phyloP scores from a whole-genome alignment of 2,888 invertebrate species.

The Eueremaeus valkanovi region DNA sequence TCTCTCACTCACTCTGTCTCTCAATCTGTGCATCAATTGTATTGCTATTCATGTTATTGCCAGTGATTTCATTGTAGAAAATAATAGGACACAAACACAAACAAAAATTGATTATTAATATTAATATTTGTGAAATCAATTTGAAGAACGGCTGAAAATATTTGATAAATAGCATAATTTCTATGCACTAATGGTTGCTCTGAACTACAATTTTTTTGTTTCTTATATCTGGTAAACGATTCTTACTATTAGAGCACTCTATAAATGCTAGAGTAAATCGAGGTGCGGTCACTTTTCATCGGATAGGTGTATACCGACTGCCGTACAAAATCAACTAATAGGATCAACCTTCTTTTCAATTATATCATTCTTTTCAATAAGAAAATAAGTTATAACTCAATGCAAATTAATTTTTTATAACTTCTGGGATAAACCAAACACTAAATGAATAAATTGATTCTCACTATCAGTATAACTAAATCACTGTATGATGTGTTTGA shows the following conservation, averaged over 20 bases:
- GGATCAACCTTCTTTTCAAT: neutral
- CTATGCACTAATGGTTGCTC: neutral
- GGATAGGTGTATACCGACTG: conserved; percentile 16
- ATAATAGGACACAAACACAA: neutral
- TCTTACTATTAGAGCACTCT: too few relatives aligned
- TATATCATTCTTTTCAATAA: conserved; percentile 22
- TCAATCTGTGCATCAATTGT: neutral
- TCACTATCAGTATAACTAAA: too few relatives aligned
- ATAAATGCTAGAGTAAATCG: neutral
- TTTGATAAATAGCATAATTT: too few relatives aligned
- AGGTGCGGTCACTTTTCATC: conserved; percentile 31
- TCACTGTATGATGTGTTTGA: too few relatives aligned
- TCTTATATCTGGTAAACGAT: neutral
- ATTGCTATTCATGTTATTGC: neutral
- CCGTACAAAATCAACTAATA: neutral
- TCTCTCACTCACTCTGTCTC: neutral
- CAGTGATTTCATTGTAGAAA: neutral
- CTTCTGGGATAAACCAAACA: neutral
- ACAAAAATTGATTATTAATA: conserved; percentile 11
- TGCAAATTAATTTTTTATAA: neutral
- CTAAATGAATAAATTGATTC: neutral
- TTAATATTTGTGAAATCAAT: neutral
- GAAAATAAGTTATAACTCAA: neutral
- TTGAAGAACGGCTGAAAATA: too few relatives aligned
- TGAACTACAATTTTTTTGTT: neutral